Evolutionary conservation across 1,140 invertebrate species (phyloP).

Genomic region (Lepidurus couesii): DNA sequence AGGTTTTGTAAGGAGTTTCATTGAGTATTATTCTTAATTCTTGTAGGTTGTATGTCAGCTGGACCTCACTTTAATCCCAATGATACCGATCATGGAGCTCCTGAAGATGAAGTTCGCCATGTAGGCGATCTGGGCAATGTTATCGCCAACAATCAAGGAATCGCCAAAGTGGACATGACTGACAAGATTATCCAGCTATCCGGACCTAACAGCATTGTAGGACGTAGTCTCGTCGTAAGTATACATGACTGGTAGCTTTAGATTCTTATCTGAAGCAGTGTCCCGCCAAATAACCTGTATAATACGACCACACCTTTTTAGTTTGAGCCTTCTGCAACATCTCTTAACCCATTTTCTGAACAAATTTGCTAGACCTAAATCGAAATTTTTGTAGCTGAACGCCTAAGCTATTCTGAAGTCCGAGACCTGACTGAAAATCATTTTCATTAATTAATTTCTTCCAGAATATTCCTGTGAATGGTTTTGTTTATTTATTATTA

Average conservation of each 20-base stretch:
- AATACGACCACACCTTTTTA: not conserved
- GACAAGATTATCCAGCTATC: constrained; percentile 67
- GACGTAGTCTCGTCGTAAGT: constrained; percentile 76
- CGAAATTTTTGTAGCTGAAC: too few relatives aligned
- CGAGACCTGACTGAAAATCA: too few relatives aligned
- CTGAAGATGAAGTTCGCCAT: constrained; percentile 65
- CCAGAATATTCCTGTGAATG: too few relatives aligned
- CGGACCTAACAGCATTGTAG: constrained; percentile 74
- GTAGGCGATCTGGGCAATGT: constrained; percentile 91
- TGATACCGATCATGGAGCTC: constrained; percentile 78
- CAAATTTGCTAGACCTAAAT: too few relatives aligned
- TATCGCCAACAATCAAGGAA: constrained; percentile 60
- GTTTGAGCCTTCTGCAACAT: not conserved
- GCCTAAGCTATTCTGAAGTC: too few relatives aligned
- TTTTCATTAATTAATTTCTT: too few relatives aligned
- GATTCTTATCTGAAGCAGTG: not conserved
- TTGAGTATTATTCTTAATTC: not conserved
- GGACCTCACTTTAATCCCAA: constrained; percentile 93
- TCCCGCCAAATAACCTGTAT: not conserved
- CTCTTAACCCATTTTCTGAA: not conserved
- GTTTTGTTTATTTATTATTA: too few relatives aligned
- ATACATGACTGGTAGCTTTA: constrained; percentile 31
- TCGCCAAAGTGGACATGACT: constrained; percentile 68
- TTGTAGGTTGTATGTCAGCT: constrained; percentile 81
- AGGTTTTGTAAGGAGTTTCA: not conserved